Base-by-base conservation (phyloP, 2,888 invertebrate species). In the Hesperia comma region DNA sequence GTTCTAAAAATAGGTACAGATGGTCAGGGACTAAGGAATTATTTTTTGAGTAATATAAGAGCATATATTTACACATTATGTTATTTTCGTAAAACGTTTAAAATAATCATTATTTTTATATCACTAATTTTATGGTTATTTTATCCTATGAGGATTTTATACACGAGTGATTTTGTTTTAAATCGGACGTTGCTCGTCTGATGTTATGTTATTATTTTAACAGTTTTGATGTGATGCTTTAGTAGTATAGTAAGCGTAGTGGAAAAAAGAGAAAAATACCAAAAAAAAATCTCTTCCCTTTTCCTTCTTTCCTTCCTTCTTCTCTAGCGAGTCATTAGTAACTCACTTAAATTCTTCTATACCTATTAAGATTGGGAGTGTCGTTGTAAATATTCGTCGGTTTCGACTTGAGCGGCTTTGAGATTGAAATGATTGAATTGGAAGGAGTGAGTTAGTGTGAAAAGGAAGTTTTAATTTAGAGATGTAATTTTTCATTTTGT, bases 31-130 rank as follows among this genome's bases (percentile, higher is more conserved):
- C 56, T 56, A 57, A 37, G 19, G 12, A 58, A 64, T 57, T 63
- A 63, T 63, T 63, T 63, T 63, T 63, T 37, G 63, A 63, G 17
- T 40, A 21, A n/a, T 37, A 55, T 63, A 63, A 55, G n/a, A 61
- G 5, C n/a, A 56, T 56, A 56, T 53, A 61, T 53, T 61, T 61
- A 51, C 32, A 51, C 26, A 57, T 56, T 63, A 49, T 51, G 51
- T 60, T 69, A 68, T 69, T 68, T 69, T 63, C 60, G 61, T 64
- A 68, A 66, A 49, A 70, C 69, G 62, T 70, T 69, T 63, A 66
- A 63, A 72, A 71, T 71, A 69, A 61, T 56, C 60, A 46, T 72
- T 68, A 69, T 69, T 72, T 67, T 55, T 53, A 60, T 60, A 51
- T 67, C 46, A 26, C 40, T 55, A 68, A 49, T 37, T 51, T 68